Evolutionary conservation across 2,113 vertebrate genomes (phyloP).

Genomic region (Oryzias celebensis): DNA sequence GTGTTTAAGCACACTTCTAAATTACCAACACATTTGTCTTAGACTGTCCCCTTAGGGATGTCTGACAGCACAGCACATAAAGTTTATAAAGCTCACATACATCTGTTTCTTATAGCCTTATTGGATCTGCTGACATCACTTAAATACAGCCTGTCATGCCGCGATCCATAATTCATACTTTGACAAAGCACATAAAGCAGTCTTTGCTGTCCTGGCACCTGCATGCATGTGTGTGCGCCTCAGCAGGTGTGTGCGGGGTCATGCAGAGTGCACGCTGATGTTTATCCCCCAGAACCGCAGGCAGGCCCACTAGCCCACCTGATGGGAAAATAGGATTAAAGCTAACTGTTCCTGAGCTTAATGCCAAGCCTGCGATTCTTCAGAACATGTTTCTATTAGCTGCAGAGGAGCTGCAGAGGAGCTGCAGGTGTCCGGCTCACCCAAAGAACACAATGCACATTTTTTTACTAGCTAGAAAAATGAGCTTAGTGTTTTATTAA

Average conservation of each 20-base stretch:
- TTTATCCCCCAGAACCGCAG: conserved; percentile 61
- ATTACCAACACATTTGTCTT: conserved; percentile 76
- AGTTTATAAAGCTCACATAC: conserved; percentile 68
- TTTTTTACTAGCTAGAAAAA: too few relatives aligned
- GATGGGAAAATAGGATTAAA: conserved; percentile 60
- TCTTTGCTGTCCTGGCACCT: conserved; percentile 50
- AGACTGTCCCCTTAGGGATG: conserved; percentile 58
- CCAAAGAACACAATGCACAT: too few relatives aligned
- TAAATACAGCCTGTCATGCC: conserved; percentile 65
- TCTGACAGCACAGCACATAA: conserved; percentile 61
- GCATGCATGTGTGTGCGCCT: conserved; percentile 31
- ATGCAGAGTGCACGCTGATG: conserved; percentile 60
- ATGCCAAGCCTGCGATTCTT: conserved; percentile 36
- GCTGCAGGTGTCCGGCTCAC: conserved; percentile 10
- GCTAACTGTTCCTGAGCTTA: conserved; percentile 49
- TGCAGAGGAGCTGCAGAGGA: conserved; percentile 33
- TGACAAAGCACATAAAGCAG: conserved; percentile 57
- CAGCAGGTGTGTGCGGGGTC: conserved; percentile 68
- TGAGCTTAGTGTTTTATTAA: too few relatives aligned
- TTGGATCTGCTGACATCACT: conserved; percentile 68
- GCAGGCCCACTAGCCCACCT: conserved; percentile 56
- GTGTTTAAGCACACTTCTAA: conserved; percentile 76
- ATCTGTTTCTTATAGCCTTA: conserved; percentile 66
- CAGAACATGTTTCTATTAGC: conserved; percentile 48
- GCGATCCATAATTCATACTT: conserved; percentile 51